Evolutionary conservation across 2,797 vertebrate species (phyloP), one percentile per base, ranked within the genome.

Genomic region (Brachyrhaphis roseni): DNA sequence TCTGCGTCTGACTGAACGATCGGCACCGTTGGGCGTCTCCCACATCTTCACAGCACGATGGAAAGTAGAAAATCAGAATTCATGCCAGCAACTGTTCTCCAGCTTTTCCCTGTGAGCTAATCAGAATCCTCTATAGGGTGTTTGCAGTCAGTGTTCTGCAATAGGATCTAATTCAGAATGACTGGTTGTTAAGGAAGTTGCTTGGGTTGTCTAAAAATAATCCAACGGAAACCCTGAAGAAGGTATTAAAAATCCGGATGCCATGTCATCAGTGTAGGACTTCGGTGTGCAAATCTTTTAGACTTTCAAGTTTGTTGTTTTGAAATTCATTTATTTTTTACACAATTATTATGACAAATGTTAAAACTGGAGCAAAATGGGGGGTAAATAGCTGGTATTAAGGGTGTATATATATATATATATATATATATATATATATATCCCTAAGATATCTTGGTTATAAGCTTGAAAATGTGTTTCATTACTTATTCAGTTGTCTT

Each of bases 161-260:
- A 92, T 88, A 89, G 88, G 85, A 93, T 94, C 86, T 94, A 93
- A 94, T 92, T 91, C 89, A 89, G 88, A 93, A 88, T 91, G 89
- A 86, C 76, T 84, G 82, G 84, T 86, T 51, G 83, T 92, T 91
- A 82, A 89, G 79, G 78, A 92, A 92, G 92, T 91, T 91, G 88
- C 90, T 88, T 78, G 84, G 86, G 86, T 92, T 89, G 87, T 88
- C 73, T 89, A 86, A 91, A 90, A 68, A 77, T 91, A 93, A 94
- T 93, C 90, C 92, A 80, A 80, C 75, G 75, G 79, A 92, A 92
- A 91, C 93, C 90, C 92, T 78, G 80, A 76, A 87, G 89, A 91
- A 84, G 78, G 89, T 91, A 89, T 91, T 90, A 90, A 91, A 86
- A 92, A 89, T 89, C 78, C 88, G 78, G 89, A 84, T 82, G 87